These are phyloP conservation scores for Sthenelais limicola DNA, from an alignment of 2,888 invertebrate species.

Conservation along the genomic window DNA sequence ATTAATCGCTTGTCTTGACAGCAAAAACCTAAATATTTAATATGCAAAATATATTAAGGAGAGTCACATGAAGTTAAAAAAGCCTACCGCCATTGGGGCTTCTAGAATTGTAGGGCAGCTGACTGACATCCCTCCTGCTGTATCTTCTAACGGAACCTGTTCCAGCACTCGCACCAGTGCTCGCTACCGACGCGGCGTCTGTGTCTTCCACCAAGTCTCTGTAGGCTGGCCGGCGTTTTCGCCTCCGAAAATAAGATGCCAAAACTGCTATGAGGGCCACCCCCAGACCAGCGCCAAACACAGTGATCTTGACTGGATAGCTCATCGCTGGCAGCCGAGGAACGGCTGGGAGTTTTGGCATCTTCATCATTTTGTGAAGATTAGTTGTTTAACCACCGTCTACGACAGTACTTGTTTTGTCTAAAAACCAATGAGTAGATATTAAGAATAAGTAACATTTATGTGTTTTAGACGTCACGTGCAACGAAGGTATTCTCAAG, in stretches of 20 bases:
- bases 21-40: no score
- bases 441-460: no score
- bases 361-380: not conserved
- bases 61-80: no score
- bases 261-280: slow-evolving; percentile 86
- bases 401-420: not conserved
- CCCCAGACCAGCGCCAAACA: slow-evolving; percentile 78
- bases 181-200: slow-evolving; percentile 13
- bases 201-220: not conserved
- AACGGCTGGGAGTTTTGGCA: not conserved
- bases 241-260: slow-evolving; percentile 78
- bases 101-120: not conserved
- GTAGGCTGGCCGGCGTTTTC: slow-evolving; percentile 39
- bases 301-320: slow-evolving; percentile 33
- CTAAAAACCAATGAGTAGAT: no score
- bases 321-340: slow-evolving; percentile 3
- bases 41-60: no score
- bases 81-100: slow-evolving; percentile 61
- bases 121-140: slow-evolving; percentile 2
- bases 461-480: no score
- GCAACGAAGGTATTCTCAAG: no score
- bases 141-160: not conserved
- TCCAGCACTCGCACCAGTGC: slow-evolving; percentile 1
- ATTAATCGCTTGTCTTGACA: no score
- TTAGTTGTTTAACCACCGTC: not conserved